Base-by-base conservation (phyloP, 2,888 invertebrate species). In the Eristalis pertinax region DNA sequence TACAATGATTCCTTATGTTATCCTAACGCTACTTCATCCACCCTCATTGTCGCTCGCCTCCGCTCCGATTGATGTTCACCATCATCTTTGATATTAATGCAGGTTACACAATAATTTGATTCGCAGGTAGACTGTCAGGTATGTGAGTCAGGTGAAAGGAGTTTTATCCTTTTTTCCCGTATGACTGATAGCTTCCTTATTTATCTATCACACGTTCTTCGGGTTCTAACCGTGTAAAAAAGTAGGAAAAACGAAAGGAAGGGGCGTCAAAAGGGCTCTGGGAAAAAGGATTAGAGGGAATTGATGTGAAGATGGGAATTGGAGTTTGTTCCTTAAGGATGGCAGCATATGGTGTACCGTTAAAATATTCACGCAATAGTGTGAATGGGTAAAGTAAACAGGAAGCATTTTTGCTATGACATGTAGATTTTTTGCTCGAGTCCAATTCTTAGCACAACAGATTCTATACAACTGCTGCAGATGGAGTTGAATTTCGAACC, bases 111-210 rank as follows among this genome's bases (percentile, higher is more conserved):
- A 50, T 50, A n/a, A 50, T 50, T 76, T 79, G 68, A 50, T 78
- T 70, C 74, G 78, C 84, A 87, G 87, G 87, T 84, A 87, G 56
- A 35, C 32, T 56, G 67, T 79, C 87, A 87, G 87, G 87, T 87
- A 83, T 80, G 29, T n/a, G 72, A 73, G 87, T 87, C 87, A 87
- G 87, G 87, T 87, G 87, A 87, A 87, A 83, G 87, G 80, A 87
- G 74, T 87, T 76, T 80, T 80, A 68, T 84, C 76, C 83, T 69
- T 80, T 83, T 75, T 65, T 60, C 11, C 35, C 29, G 24, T 19
- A 50, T 63, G 56, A 82, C 74, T 86, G 82, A 79, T 82, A 56
- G 82, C 70, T 86, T 82, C 86, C 82, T 86, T 86, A 50, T 86
- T 86, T 86, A 60, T 64, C 63, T 82, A 86, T 86, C 86, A 86